Conservation (phyloP, 2,888 invertebrate species). For the Aelia acuminata region DNA sequence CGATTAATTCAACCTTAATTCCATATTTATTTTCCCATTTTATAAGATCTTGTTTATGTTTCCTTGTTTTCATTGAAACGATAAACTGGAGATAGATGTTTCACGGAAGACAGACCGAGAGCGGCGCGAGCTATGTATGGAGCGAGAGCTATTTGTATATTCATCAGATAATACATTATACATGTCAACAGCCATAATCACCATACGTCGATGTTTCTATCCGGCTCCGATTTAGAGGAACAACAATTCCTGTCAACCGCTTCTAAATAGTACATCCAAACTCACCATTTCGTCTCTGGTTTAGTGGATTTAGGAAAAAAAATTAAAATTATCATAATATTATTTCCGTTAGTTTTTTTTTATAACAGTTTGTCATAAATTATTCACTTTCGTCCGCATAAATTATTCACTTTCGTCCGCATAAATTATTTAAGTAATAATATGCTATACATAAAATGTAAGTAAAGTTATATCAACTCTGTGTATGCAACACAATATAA, state of each 20-base stretch:
- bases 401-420: too few relatives aligned
- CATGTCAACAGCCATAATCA: conserved; percentile 27
- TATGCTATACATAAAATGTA: too few relatives aligned
- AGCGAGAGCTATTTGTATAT: conserved; percentile 32
- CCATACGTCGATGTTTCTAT: conserved; percentile 43
- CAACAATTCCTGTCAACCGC: conserved; percentile 18
- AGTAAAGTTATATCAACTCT: too few relatives aligned
- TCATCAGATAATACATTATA: conserved; percentile 41
- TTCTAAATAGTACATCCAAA: not conserved
- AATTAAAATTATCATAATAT: too few relatives aligned
- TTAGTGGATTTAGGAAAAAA: too few relatives aligned
- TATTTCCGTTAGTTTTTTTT: too few relatives aligned
- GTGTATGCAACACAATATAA: too few relatives aligned
- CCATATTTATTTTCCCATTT: not conserved
- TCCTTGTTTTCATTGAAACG: not conserved
- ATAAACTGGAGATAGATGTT: not conserved
- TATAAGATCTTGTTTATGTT: not conserved
- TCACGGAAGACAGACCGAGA: not conserved
- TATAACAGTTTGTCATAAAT: too few relatives aligned
- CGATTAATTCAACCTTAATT: too few relatives aligned
- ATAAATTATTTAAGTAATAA: too few relatives aligned
- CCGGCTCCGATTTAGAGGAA: conserved; percentile 23
- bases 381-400: too few relatives aligned
- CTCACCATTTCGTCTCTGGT: not conserved
- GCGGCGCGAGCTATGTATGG: not conserved